Evolutionary conservation across 1,140 invertebrate species (phyloP), one percentile per base, ranked within the genome.

Genomic region (Drosophila equinoxialis): DNA sequence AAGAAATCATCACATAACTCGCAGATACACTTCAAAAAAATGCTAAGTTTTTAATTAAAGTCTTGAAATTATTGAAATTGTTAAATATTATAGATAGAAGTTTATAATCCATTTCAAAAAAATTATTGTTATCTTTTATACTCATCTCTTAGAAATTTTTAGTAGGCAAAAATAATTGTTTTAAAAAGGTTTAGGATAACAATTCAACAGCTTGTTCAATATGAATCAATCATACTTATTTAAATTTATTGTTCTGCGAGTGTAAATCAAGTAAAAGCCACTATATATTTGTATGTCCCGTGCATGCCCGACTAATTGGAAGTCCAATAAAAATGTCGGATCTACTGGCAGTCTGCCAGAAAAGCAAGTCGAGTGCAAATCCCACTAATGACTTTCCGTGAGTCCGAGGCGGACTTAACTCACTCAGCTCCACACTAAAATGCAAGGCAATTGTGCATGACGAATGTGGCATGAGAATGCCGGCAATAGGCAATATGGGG

Each of bases 281-380:
- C 69, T 76, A 68, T 76, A 48, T 20, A 65, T 39, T 61, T 61
- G 72, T 61, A 67, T 81, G 74, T 26, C 5, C 5, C 26, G 4
- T 26, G 20, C 20, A 23, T 26, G 23, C 58, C 57, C 80, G 90
- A 83, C 85, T 89, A 89, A 90, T 89, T 89, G 85, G 86, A 89
- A 90, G 85, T 89, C 85, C 81, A 89, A 89, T 89, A 89, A 89
- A 89, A 89, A 90, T 90, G 85, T 89, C 85, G 81, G 86, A 89
- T 89, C 81, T 83, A 59, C 77, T 60, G 85, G 80, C 84, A 77
- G 79, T 67, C 79, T 48, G 59, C 69, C 79, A 72, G 35, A 76
- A 78, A 77, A 77, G 65, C 68, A 83, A 83, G 70, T 83, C 80
- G 68, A 89, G 84, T 83, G 77, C 80, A 87, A 87, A 83, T 59